Conservation (phyloP, 2,113 vertebrate species). For the Elephantulus edwardii region DNA sequence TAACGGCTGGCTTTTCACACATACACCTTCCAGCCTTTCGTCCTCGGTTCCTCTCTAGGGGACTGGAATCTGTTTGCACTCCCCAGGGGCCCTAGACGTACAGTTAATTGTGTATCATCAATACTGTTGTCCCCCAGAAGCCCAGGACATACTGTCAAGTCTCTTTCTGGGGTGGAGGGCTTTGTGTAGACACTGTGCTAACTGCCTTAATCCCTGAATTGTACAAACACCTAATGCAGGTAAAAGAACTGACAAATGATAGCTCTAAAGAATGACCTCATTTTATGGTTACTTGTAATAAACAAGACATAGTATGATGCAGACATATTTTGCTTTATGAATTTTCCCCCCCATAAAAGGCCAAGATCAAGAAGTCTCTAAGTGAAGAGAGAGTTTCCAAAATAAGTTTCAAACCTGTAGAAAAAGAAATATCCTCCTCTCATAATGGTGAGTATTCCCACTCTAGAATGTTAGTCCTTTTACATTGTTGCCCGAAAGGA, state of each 20-base stretch:
- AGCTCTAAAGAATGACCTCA: neutral
- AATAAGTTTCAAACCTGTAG: constrained; percentile 15
- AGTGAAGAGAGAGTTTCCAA: constrained; percentile 71
- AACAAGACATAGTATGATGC: neutral
- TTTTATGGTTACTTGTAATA: neutral
- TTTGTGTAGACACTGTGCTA: neutral
- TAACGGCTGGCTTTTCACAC: neutral
- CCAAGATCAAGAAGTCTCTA: constrained; percentile 62
- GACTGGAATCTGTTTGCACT: neutral
- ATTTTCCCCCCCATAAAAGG: constrained; percentile 59
- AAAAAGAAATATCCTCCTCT: constrained; percentile 2
- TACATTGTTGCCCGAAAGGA: no score
- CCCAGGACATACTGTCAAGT: neutral
- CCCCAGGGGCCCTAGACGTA: neutral
- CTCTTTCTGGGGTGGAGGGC: neutral
- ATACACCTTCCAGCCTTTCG: neutral
- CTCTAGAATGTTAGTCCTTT: no score
- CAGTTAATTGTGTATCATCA: neutral
- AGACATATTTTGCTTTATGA: constrained; percentile 25
- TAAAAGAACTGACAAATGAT: neutral
- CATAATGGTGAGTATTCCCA: constrained; percentile 70
- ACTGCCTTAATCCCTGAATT: neutral
- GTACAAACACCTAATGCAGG: neutral
- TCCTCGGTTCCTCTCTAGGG: neutral
- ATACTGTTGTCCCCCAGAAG: no score